phyloP scores from a whole-genome alignment of 1,140 invertebrate genomes.

The Dendrolimus punctatus region DNA sequence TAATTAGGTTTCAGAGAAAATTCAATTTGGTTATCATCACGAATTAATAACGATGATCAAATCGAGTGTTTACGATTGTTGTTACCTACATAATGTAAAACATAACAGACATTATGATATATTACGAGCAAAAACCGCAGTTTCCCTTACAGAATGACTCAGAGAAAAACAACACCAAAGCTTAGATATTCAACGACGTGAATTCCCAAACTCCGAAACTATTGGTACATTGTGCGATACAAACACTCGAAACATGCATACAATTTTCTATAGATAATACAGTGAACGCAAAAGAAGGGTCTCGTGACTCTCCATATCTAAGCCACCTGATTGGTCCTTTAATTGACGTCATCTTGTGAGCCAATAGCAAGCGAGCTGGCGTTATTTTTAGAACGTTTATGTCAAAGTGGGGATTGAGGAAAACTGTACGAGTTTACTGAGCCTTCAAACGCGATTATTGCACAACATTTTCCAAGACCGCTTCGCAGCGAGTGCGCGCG shows the following conservation, averaged over 20 bases:
- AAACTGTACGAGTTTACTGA: constrained; percentile 32
- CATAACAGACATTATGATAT: too few relatives aligned
- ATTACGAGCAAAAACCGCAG: neutral
- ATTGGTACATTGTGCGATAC: neutral
- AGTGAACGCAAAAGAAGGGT: constrained; percentile 22
- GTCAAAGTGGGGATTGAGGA: constrained; percentile 47
- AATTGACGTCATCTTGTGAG: constrained; percentile 45
- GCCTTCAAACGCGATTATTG: constrained; percentile 32
- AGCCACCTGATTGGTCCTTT: constrained; percentile 32
- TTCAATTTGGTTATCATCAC: too few relatives aligned
- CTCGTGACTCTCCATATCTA: constrained; percentile 47
- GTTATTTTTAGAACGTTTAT: constrained; percentile 61
- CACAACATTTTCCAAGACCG: constrained; percentile 51
- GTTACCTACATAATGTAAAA: too few relatives aligned
- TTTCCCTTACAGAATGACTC: constrained; percentile 13
- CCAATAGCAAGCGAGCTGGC: constrained; percentile 33
- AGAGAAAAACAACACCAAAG: constrained; percentile 15
- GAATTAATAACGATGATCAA: too few relatives aligned
- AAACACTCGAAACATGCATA: constrained; percentile 5
- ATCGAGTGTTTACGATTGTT: too few relatives aligned
- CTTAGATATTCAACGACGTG: constrained; percentile 13
- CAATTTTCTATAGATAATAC: constrained; percentile 14
- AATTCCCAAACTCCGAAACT: constrained; percentile 14
- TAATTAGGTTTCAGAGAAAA: too few relatives aligned
- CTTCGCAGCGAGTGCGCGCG: constrained; percentile 26